Percentiles rank a stretch among this genome's conserved stretches.
phyloP scores from a whole-genome alignment of 2,888 invertebrate species.

The Epirrhoe tristata region DNA sequence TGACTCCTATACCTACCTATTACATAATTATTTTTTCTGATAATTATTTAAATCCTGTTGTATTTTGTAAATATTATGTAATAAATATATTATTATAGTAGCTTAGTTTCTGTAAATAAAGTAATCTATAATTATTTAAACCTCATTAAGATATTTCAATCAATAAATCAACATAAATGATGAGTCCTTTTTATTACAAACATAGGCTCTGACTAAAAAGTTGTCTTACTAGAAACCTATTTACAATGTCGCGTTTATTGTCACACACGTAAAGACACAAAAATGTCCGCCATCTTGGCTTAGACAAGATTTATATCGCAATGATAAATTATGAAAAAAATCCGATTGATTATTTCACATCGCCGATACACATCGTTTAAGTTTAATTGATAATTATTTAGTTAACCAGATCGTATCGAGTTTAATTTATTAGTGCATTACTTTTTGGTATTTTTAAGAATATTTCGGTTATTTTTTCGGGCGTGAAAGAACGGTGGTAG shows the following conservation, averaged over 20 bases:
- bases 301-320: conserved; percentile 68
- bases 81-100: too few species aligned
- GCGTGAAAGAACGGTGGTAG: conserved; percentile 6
- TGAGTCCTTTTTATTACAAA: too few species aligned
- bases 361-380: conserved; percentile 68
- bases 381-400: conserved; percentile 75
- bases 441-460: conserved; percentile 46
- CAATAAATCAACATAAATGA: too few species aligned
- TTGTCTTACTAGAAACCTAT: background rate
- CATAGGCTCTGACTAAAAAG: too few species aligned
- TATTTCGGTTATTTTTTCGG: background rate
- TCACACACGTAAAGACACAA: conserved; percentile 57
- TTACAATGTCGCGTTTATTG: conserved; percentile 37
- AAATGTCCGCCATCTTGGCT: conserved; percentile 65
- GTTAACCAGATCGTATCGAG: conserved; percentile 58
- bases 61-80: too few species aligned
- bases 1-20: too few species aligned
- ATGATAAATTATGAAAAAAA: conserved; percentile 80
- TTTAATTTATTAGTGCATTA: conserved; percentile 43
- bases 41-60: too few species aligned
- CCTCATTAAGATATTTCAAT: too few species aligned
- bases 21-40: too few species aligned
- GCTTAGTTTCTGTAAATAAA: too few species aligned
- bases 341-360: conserved; percentile 75
- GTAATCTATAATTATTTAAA: too few species aligned